Evolutionary conservation across 2,888 invertebrate genomes (phyloP), one percentile per base, ranked within the genome.

Genomic region (Digitonthophagus gazella): DNA sequence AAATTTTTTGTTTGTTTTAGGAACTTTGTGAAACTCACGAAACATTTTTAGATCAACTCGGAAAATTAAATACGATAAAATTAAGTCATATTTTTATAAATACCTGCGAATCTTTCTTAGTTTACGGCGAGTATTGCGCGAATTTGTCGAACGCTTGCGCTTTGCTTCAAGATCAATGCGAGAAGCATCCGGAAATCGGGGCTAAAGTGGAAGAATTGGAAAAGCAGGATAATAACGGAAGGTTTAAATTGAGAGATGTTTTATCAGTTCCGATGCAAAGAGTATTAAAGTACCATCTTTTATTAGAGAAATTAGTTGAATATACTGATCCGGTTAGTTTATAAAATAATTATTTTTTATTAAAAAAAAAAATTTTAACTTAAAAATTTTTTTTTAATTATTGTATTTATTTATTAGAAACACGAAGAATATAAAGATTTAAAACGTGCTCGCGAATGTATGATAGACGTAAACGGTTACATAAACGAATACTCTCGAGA

Each of bases 401-500:
- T 1, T 15, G 11, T 8, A 6, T 66, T 57, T 57, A 57, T 56
- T 19, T 77, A 79, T n/a, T 75, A 93, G 89, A 89, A 89, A 78
- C 91, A 92, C 77, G 95, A 95, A 72, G 97, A 98, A 76, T 91
- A 91, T 79, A 87, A 90, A 5, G 91, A 92, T 14, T 81, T 98
- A 75, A 91, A 93, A 77, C 87, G 92, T 72, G 97, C 98, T 22
- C 90, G 96, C 76, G 96, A 97, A 81, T 94, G 95, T 61, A 98
- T 98, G 97, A 90, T 95, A 72, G 98, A 98, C 83, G 92, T 98
- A 44, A 96, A 97, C 2, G 92, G 96, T 78, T 99, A 96, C 82
- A 96, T 98, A 71, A 99, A 99, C 82, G 99, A 99, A 85, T 96
- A 97, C 66, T 98, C 97, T 77, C 86, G 98, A 67, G 99, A 99